Conservation (phyloP, 2,797 vertebrate genomes). For the Diglossa cyanea region DNA sequence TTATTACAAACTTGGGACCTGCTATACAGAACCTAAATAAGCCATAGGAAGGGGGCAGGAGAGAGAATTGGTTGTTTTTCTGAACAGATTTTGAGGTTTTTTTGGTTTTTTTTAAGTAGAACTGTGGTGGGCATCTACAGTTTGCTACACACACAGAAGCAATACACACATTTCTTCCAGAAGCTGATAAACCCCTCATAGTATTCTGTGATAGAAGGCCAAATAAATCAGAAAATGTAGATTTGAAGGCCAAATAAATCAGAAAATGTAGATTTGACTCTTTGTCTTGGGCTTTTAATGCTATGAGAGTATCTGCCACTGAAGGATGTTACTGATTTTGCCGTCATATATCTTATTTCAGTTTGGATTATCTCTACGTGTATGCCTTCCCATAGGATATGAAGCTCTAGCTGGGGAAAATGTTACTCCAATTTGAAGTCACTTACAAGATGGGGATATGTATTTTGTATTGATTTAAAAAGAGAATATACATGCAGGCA, state of each 20-base stretch:
- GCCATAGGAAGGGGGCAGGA: neutral
- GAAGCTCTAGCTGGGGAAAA: neutral
- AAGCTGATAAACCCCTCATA: neutral
- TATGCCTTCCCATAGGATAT: neutral
- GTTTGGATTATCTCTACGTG: neutral
- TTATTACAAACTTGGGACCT: neutral
- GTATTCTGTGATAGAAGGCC: neutral
- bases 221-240: neutral
- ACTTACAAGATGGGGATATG: neutral
- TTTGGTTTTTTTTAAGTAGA: accelerated
- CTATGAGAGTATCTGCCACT: neutral
- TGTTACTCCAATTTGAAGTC: neutral
- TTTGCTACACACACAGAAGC: neutral
- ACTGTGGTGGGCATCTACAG: neutral
- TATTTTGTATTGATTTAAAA: slow-evolving; percentile 9
- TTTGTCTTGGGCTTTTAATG: neutral
- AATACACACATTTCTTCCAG: neutral
- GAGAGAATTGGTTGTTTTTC: neutral
- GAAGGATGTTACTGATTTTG: neutral
- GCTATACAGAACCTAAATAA: neutral
- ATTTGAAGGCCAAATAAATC: neutral
- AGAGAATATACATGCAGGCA: neutral
- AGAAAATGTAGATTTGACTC: neutral
- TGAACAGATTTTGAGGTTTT: neutral
- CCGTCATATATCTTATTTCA: neutral